Conservation (phyloP, 2,113 vertebrate genomes). For the Oreocharis arfaki region DNA sequence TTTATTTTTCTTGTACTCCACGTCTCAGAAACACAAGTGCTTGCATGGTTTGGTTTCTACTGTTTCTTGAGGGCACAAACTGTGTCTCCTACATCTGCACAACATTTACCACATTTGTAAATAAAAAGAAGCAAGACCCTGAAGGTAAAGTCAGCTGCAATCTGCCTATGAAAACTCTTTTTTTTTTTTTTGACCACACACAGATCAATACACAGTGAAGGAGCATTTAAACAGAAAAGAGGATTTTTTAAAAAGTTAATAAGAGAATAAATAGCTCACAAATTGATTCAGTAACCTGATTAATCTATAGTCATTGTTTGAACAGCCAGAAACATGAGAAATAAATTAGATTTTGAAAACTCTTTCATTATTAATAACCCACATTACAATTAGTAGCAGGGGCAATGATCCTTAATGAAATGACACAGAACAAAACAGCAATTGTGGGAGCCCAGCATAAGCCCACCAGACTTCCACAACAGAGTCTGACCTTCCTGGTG, state of each 20-base stretch:
- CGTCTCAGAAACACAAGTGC: background rate
- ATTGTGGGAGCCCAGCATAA: background rate
- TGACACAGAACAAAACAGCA: background rate
- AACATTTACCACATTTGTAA: background rate
- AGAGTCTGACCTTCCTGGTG: background rate
- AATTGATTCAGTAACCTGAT: constrained; percentile 8
- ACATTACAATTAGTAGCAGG: background rate
- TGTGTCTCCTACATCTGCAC: background rate
- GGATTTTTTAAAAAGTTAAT: background rate
- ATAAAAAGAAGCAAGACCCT: background rate
- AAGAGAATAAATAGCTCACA: constrained; percentile 17
- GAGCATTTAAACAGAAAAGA: background rate
- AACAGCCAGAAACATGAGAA: constrained; percentile 14
- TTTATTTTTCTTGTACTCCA: background rate
- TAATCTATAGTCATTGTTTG: background rate
- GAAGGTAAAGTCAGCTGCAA: constrained; percentile 9
- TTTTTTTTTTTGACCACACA: background rate
- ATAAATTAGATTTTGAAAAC: constrained; percentile 37
- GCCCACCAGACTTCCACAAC: background rate
- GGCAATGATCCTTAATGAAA: constrained; percentile 15
- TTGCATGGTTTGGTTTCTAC: background rate
- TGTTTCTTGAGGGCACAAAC: background rate
- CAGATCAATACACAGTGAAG: background rate
- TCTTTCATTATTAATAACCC: constrained; percentile 43
- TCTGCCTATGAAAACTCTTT: background rate